These are phyloP conservation scores for Pao palembangensis DNA, from an alignment of 2,113 vertebrate genomes.

Conservation along the genomic window DNA sequence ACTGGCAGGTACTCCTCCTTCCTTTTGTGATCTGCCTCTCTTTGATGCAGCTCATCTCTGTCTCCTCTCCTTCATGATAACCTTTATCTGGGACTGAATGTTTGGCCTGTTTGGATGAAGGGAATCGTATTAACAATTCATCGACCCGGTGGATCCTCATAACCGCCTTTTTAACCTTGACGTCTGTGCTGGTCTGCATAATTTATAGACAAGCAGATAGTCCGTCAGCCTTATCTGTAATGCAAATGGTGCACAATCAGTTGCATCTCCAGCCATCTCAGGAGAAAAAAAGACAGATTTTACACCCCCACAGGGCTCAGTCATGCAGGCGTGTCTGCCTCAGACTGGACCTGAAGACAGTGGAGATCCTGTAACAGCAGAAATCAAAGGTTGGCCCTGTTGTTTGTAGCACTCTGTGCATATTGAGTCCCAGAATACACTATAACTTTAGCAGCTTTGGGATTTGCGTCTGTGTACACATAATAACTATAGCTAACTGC, in stretches of 20 bases:
- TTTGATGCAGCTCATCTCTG: background rate
- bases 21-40: background rate
- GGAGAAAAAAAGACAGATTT: slow-evolving; percentile 33
- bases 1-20: slow-evolving; percentile 80
- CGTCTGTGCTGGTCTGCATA: slow-evolving; percentile 60
- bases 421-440: background rate
- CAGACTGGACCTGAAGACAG: slow-evolving; percentile 10
- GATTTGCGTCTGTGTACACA: background rate
- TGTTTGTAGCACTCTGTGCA: background rate
- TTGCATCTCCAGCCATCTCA: slow-evolving; percentile 39
- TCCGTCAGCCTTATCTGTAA: slow-evolving; percentile 60
- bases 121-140: slow-evolving; percentile 70
- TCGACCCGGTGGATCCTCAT: slow-evolving; percentile 55
- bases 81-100: slow-evolving; percentile 30
- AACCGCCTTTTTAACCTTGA: slow-evolving; percentile 64
- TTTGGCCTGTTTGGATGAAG: slow-evolving; percentile 39
- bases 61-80: slow-evolving; percentile 19
- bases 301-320: background rate
- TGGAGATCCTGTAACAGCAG: slow-evolving; percentile 17
- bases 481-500: background rate
- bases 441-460: background rate
- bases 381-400: slow-evolving; percentile 1
- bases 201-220: slow-evolving; percentile 64
- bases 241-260: slow-evolving; percentile 62
- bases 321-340: slow-evolving; percentile 24